Evolutionary conservation across 2,113 vertebrate species (phyloP).

Genomic region (Ranitomeya variabilis): DNA sequence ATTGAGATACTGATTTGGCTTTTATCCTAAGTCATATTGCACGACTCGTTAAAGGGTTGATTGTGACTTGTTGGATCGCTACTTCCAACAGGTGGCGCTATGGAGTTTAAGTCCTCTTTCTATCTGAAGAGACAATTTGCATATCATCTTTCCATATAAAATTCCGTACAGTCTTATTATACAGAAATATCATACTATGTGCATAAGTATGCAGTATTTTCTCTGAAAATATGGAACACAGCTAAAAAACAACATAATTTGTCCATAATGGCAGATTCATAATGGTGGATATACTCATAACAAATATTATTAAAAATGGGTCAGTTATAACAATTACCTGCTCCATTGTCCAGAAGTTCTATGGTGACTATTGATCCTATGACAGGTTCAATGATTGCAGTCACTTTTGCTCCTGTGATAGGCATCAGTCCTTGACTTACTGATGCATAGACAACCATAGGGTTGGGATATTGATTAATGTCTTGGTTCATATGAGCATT

Average conservation of each 20-base stretch:
- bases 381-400: constrained; percentile 65
- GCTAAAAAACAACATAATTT: background rate
- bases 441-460: constrained; percentile 67
- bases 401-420: constrained; percentile 69
- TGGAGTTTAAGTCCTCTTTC: too few species aligned
- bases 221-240: too few species aligned
- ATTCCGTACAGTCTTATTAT: too few species aligned
- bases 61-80: too few species aligned
- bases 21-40: too few species aligned
- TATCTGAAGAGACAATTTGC: too few species aligned
- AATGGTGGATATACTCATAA: background rate
- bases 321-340: constrained; percentile 64
- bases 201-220: too few species aligned
- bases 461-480: constrained; percentile 56
- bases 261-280: background rate
- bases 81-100: too few species aligned
- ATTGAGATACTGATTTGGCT: too few species aligned
- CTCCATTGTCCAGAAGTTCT: constrained; percentile 70
- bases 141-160: too few species aligned
- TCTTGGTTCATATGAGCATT: constrained; percentile 62
- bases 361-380: constrained; percentile 47
- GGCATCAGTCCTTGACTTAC: constrained; percentile 73
- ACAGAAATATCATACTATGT: too few species aligned
- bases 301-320: background rate
- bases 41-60: too few species aligned